Base-by-base conservation (phyloP, 2,797 vertebrate species). In the Zalophus californianus region DNA sequence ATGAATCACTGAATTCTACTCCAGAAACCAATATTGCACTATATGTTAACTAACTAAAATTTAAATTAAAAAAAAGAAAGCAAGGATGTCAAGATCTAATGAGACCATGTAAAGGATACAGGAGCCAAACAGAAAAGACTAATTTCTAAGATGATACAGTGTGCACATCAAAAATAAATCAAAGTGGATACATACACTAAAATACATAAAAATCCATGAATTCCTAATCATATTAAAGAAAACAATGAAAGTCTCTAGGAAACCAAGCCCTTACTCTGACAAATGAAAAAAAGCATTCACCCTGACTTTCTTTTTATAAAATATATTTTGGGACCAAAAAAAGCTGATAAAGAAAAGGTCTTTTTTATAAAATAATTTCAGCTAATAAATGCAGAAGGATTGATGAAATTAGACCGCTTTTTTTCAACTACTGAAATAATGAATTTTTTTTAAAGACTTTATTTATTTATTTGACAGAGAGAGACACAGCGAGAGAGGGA, bases 181-280 rank as follows among this genome's bases (percentile, higher is more conserved):
- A 73, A 54, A 58, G 73, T 85, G 16, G 23, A 35, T 56, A 80
- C 9, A 41, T 82, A 66, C 68, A 93, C 86, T 90, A 66, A 95
- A 93, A 90, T 83, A 77, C 60, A 77, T 64, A 70, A 87, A 97
- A 93, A 77, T 62, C 44, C 35, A 95, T 91, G 52, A 93, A 75
- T 72, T 91, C 60, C 3, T 90, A 93, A 90, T 21, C 4, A 44
- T 73, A 90, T 54, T 93, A 86, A 92, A 38, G 38, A 58, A 93
- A 96, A 84, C n/a, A 79, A 73, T 56, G 16, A 54, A 20, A 2
- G 64, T 86, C 35, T 16, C n/a, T 87, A 95, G 73, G 38, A 95
- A 97, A 87, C 32, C 25, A 87, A 93, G 14, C 64, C 75, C 48
- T 77, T 90, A 95, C 62, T 93, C n/a, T 52, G n/a, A 92, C 83